phyloP scores from a whole-genome alignment of 1,140 invertebrate species.

The Drosophila mayri region DNA sequence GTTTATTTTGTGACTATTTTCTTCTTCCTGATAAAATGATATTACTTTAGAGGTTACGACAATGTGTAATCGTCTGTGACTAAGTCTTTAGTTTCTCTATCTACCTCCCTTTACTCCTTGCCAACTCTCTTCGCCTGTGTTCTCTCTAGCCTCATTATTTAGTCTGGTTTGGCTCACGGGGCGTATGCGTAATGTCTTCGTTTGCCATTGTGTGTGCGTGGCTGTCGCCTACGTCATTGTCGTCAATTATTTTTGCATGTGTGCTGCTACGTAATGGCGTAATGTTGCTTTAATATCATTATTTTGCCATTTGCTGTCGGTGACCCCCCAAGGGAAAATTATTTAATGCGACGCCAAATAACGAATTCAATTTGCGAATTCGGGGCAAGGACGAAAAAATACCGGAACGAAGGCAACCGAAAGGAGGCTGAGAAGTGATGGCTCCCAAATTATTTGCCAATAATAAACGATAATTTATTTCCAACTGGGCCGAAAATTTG shows the following conservation, averaged over 20 bases:
- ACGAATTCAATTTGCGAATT: slow-evolving; percentile 72
- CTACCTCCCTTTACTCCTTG: not conserved
- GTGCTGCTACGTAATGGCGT: slow-evolving; percentile 54
- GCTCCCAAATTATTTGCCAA: slow-evolving; percentile 74
- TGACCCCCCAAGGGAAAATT: slow-evolving; percentile 46
- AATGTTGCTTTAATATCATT: slow-evolving; percentile 79
- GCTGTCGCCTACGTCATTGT: slow-evolving; percentile 36
- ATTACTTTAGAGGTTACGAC: not conserved
- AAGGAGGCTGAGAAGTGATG: slow-evolving; percentile 33
- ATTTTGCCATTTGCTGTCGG: slow-evolving; percentile 53
- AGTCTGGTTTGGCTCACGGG: slow-evolving; percentile 40
- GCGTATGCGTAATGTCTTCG: slow-evolving; percentile 55
- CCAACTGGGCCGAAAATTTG: slow-evolving; percentile 54
- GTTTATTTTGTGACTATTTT: not conserved
- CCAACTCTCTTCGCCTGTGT: slow-evolving; percentile 5
- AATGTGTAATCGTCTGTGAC: not conserved
- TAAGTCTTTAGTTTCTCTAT: not conserved
- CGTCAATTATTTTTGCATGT: slow-evolving; percentile 59
- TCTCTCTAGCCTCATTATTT: slow-evolving; percentile 46
- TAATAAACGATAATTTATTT: slow-evolving; percentile 84
- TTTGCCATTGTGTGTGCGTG: slow-evolving; percentile 8
- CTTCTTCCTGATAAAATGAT: not conserved
- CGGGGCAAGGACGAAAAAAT: slow-evolving; percentile 21
- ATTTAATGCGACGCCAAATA: slow-evolving; percentile 54
- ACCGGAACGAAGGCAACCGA: slow-evolving; percentile 13